Evolutionary conservation across 2,888 invertebrate genomes (phyloP), one percentile per base, ranked within the genome.

Genomic region (Nomada flava): DNA sequence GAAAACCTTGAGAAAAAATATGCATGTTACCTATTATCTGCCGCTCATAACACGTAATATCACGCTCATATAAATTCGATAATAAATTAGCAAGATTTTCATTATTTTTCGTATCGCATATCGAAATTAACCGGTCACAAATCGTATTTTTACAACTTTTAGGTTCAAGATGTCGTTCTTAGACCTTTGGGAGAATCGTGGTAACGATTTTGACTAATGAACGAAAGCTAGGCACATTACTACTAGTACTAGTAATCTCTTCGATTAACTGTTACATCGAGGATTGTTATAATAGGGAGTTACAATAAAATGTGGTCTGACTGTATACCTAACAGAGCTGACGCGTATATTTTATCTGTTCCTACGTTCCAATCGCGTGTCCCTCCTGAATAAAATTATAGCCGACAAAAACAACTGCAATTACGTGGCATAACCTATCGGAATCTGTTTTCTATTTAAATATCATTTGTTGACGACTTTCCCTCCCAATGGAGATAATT

Each of bases 111-210:
- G 5, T 15, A 2, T 23, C 29, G 36, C 36, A 36, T 36, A 7
- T 36, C 36, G 36, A 9, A 36, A 36, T 36, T 36, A 36, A 36
- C 7, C 36, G 36, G 7, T 0, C 7, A 1, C 36, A 36, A 36
- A 36, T 1, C 36, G 36, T 36, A 36, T 36, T 36, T 36, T 36
- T 36, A 36, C 36, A 36, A 1, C 50, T 72, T 55, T 80, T 47
- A 92, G 92, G 86, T 92, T 5, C 91, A 92, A 69, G 91, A 92
- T 65, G 88, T 92, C 20, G 79, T 90, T 42, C 84, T 92, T 50
- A 89, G 91, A 57, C 90, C 92, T 26, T 57, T 91, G n/a, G 92
- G 91, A 2, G 92, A 92, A 77, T 85, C 89, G 67, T 92, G 92
- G 92, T 92, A 76, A 47, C n/a, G 26, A 53, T 53, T 36, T 36